Evolutionary conservation across 2,888 invertebrate species (phyloP).

Genomic region (Pedicia rivosa): DNA sequence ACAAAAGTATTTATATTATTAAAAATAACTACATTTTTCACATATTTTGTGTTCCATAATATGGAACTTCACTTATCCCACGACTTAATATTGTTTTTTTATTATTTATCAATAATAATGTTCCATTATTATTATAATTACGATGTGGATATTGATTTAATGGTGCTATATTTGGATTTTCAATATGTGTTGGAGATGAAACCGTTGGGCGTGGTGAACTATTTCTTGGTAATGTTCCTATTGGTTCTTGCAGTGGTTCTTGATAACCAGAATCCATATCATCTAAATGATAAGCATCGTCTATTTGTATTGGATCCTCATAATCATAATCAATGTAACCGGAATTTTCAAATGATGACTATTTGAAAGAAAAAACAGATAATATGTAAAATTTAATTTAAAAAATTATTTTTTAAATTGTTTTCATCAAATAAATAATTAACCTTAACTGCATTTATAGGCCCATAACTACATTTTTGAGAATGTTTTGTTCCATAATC

Average conservation of each 20-base stretch:
- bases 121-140: slow-evolving; percentile 25
- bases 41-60: slow-evolving; percentile 24
- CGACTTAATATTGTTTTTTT: slow-evolving; percentile 26
- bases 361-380: no score
- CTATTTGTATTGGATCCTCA: slow-evolving; percentile 60
- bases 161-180: slow-evolving; percentile 62
- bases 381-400: no score
- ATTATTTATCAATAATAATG: slow-evolving; percentile 28
- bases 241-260: slow-evolving; percentile 31
- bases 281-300: slow-evolving; percentile 51
- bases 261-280: slow-evolving; percentile 37
- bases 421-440: no score
- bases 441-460: no score
- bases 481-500: slow-evolving; percentile 33
- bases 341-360: slow-evolving; percentile 47
- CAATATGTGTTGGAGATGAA: slow-evolving; percentile 66
- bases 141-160: slow-evolving; percentile 48
- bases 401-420: no score
- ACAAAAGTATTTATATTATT: no score
- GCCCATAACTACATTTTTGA: no score
- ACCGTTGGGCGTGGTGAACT: slow-evolving; percentile 44
- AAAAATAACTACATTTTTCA: no score
- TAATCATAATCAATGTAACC: slow-evolving; percentile 69
- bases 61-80: slow-evolving; percentile 28
- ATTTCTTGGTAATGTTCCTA: slow-evolving; percentile 24